Percentiles rank a stretch among this genome's conserved stretches.
Conservation (phyloP, 1,140 invertebrate genomes). For the Leptoteleia sp. region DNA sequence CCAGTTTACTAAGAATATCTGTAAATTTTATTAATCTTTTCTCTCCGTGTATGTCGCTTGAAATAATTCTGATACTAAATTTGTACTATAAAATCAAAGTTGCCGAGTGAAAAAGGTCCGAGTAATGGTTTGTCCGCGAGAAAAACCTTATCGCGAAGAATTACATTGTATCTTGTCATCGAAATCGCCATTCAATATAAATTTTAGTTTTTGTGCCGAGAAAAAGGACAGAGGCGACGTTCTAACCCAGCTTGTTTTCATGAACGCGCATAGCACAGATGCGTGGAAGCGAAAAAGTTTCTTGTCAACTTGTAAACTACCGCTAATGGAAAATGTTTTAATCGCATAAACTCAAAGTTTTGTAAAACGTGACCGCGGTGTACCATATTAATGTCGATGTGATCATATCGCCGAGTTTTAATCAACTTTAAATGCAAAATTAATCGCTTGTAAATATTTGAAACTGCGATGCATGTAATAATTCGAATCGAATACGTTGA, state of each 20-base stretch:
- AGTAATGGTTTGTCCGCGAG: too few relatives aligned
- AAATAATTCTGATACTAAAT: too few relatives aligned
- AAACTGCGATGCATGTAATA: neutral
- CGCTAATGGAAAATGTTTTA: slow-evolving; percentile 69
- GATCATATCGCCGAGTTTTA: slow-evolving; percentile 22
- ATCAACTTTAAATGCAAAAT: slow-evolving; percentile 30
- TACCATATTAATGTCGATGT: slow-evolving; percentile 56
- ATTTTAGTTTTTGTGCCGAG: slow-evolving; percentile 21
- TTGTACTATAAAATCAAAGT: too few relatives aligned
- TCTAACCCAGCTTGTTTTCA: slow-evolving; percentile 49
- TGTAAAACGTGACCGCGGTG: slow-evolving; percentile 45
- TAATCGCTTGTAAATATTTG: slow-evolving; percentile 13
- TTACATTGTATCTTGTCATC: slow-evolving; percentile 35
- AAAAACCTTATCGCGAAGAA: slow-evolving; percentile 37
- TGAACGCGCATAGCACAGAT: slow-evolving; percentile 55
- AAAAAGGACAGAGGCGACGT: slow-evolving; percentile 49
- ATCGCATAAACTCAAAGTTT: slow-evolving; percentile 61
- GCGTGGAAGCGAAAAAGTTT: slow-evolving; percentile 67
- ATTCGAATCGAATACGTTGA: neutral
- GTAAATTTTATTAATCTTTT: too few relatives aligned
- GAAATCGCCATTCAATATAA: slow-evolving; percentile 39
- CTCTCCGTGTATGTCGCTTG: too few relatives aligned
- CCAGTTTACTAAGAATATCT: too few relatives aligned
- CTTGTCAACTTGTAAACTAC: slow-evolving; percentile 67
- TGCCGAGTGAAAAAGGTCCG: too few relatives aligned